phyloP scores from a whole-genome alignment of 2,113 vertebrate genomes.

The Acanthisitta chloris region DNA sequence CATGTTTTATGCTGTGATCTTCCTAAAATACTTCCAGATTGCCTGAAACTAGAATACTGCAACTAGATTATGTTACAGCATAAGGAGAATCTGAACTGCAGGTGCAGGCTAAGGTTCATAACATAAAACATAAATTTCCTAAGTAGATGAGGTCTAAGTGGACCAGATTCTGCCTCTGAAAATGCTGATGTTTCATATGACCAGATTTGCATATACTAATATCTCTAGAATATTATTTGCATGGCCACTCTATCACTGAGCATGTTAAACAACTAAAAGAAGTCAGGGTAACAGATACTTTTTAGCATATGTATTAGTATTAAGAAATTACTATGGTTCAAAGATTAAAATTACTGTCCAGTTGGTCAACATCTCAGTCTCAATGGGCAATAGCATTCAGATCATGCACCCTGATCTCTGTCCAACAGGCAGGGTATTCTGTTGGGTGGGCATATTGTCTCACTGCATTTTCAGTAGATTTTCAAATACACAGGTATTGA shows the following conservation, averaged over 20 bases:
- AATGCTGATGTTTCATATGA: neutral
- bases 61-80: neutral
- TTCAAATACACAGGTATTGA: neutral
- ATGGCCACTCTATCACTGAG: neutral
- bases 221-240: neutral
- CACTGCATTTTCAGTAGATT: neutral
- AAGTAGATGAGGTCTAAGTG: neutral
- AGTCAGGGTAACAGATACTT: neutral
- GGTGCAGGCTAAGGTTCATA: neutral
- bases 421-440: neutral
- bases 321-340: neutral
- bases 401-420: neutral
- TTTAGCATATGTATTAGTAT: neutral
- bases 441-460: neutral
- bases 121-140: neutral
- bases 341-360: neutral
- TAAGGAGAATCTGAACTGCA: neutral
- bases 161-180: neutral
- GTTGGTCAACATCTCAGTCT: neutral
- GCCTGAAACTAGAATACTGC: neutral
- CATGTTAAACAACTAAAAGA: neutral
- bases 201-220: neutral
- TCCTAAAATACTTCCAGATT: slow-evolving; percentile 4
- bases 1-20: neutral
- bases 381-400: neutral